A percentile compares a stretch with the other conserved stretches of the same genome.
These are phyloP conservation scores for Scarus forsteni DNA, from an alignment of 2,797 vertebrate species.

Conservation along the genomic window DNA sequence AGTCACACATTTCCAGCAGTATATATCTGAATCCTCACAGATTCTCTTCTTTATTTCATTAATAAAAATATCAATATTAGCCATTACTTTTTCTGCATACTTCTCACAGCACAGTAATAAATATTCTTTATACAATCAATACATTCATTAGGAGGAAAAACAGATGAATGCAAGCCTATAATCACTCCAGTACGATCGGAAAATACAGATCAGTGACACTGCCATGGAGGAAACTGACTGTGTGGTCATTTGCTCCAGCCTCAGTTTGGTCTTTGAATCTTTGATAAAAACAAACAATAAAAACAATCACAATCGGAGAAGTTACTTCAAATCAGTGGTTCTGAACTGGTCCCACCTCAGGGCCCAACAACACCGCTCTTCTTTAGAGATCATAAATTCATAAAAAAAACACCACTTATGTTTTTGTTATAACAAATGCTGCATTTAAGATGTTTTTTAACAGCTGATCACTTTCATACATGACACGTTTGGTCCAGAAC, in stretches of 20 bases:
- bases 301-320: slow-evolving; percentile 77
- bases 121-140: slow-evolving; percentile 70
- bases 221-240: slow-evolving; percentile 46
- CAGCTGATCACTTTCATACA: no score
- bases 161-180: slow-evolving; percentile 73
- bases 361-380: no score
- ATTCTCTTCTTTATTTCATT: slow-evolving; percentile 71
- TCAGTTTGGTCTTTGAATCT: slow-evolving; percentile 1
- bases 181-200: slow-evolving; percentile 68
- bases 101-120: slow-evolving; percentile 74
- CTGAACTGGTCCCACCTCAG: no score
- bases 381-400: no score
- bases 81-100: slow-evolving; percentile 66
- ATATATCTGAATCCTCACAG: slow-evolving; percentile 36
- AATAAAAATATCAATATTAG: slow-evolving; percentile 74
- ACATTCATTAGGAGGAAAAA: slow-evolving; percentile 73
- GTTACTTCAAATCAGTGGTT: slow-evolving; percentile 47
- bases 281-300: slow-evolving; percentile 43
- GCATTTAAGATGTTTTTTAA: no score
- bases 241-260: not conserved
- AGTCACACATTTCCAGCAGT: slow-evolving; percentile 12
- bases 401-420: no score
- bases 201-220: slow-evolving; percentile 70
- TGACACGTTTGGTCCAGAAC: no score
- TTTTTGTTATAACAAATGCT: no score